Percentiles rank a stretch among this genome's conserved stretches.
These are phyloP conservation scores for Bombus balteatus DNA, from an alignment of 1,140 invertebrate species.

Conservation along the genomic window DNA sequence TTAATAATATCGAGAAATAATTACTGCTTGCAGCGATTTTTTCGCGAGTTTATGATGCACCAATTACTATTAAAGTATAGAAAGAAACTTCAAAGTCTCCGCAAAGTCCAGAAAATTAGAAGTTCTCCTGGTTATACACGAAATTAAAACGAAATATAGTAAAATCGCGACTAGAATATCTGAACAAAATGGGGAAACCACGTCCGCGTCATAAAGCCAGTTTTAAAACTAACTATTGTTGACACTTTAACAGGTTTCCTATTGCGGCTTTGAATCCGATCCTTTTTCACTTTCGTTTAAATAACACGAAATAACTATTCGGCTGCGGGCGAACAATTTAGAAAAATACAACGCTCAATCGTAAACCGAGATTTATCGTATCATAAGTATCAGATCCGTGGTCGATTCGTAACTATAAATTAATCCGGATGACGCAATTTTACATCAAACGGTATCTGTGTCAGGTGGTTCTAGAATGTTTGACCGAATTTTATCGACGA, in stretches of 20 bases:
- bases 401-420: conserved; percentile 6
- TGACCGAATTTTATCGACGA: conserved; percentile 1
- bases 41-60: too few species aligned
- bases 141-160: neutral
- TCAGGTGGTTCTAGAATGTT: neutral
- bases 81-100: too few species aligned
- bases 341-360: neutral
- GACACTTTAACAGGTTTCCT: too few species aligned
- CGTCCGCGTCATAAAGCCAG: too few species aligned
- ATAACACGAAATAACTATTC: too few species aligned
- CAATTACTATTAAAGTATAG: too few species aligned
- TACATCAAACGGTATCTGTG: neutral
- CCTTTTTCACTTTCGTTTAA: neutral
- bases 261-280: neutral
- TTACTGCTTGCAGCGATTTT: too few species aligned
- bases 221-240: neutral
- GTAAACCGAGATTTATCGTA: conserved; percentile 5
- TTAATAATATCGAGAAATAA: too few species aligned
- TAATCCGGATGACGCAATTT: neutral
- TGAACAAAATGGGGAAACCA: too few species aligned
- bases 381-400: conserved; percentile 5
- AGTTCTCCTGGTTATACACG: neutral
- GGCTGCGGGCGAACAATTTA: neutral
- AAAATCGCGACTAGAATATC: neutral
- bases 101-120: too few species aligned